phyloP scores from a whole-genome alignment of 2,888 invertebrate species.

The Notodonta ziczac region DNA sequence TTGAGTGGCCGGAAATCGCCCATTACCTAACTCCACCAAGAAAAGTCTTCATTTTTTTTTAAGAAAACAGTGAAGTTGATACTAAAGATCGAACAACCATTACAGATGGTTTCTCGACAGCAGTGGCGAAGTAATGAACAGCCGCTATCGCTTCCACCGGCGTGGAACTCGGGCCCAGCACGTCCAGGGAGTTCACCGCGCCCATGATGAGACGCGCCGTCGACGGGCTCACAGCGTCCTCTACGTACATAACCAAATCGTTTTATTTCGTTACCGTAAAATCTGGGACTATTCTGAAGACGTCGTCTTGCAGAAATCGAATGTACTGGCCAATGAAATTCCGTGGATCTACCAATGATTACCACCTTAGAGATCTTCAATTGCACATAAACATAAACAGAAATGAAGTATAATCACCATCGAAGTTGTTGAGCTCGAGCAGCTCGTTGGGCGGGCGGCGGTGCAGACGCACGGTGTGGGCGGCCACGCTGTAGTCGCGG shows the following conservation, averaged over 20 bases:
- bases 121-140: conserved; percentile 66
- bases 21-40: no score
- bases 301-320: no score
- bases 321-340: no score
- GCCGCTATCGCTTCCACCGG: conserved; percentile 66
- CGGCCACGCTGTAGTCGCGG: conserved; percentile 38
- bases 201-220: conserved; percentile 50
- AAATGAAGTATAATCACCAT: conserved; percentile 39
- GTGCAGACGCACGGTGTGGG: conserved; percentile 55
- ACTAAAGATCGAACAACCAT: background rate
- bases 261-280: background rate
- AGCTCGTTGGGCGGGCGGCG: conserved; percentile 53
- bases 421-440: conserved; percentile 55
- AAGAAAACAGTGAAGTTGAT: no score
- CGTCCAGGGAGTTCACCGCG: conserved; percentile 49
- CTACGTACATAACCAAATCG: conserved; percentile 32
- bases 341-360: no score
- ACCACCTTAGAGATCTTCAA: no score
- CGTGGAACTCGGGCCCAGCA: conserved; percentile 50
- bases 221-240: conserved; percentile 62
- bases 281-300: no score
- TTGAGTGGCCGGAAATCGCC: no score
- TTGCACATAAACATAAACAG: no score
- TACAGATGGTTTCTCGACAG: conserved; percentile 45
- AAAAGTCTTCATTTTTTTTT: no score